Conservation (phyloP, 2,797 vertebrate genomes). For the Synanceia verrucosa region DNA sequence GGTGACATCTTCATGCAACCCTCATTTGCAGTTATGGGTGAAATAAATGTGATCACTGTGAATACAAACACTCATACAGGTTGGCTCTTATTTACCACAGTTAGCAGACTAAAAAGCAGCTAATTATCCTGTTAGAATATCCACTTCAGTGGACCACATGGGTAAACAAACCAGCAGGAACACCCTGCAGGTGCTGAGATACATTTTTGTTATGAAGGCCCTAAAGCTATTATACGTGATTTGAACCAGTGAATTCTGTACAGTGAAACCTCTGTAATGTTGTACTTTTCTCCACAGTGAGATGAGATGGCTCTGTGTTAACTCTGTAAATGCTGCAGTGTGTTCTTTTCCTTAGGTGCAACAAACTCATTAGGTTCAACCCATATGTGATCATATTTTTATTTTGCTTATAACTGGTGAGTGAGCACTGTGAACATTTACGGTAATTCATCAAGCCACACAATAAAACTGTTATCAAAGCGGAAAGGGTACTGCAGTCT, state of each 20-base stretch:
- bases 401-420: conserved; percentile 65
- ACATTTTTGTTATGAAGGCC: conserved; percentile 14
- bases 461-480: conserved; percentile 80
- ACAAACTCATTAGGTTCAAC: conserved; percentile 26
- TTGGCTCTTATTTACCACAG: not conserved
- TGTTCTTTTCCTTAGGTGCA: conserved; percentile 39
- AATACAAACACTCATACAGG: not conserved
- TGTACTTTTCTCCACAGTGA: conserved; percentile 23
- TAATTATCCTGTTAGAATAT: not conserved
- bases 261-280: conserved; percentile 42
- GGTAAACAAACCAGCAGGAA: not conserved
- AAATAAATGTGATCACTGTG: conserved; percentile 64
- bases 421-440: conserved; percentile 61
- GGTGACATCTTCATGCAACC: conserved; percentile 26
- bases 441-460: conserved; percentile 50
- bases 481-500: conserved; percentile 67
- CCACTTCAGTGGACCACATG: not conserved
- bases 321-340: conserved; percentile 57
- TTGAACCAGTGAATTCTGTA: conserved; percentile 26
- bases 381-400: conserved; percentile 63
- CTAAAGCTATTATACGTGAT: not conserved
- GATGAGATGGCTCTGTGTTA: conserved; percentile 32
- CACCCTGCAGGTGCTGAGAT: conserved; percentile 1
- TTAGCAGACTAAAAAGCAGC: conserved; percentile 16
- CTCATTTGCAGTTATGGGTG: conserved; percentile 61